Evolutionary conservation across 2,113 vertebrate genomes (phyloP), one percentile per base, ranked within the genome.

Genomic region (Rafetus swinhoei): DNA sequence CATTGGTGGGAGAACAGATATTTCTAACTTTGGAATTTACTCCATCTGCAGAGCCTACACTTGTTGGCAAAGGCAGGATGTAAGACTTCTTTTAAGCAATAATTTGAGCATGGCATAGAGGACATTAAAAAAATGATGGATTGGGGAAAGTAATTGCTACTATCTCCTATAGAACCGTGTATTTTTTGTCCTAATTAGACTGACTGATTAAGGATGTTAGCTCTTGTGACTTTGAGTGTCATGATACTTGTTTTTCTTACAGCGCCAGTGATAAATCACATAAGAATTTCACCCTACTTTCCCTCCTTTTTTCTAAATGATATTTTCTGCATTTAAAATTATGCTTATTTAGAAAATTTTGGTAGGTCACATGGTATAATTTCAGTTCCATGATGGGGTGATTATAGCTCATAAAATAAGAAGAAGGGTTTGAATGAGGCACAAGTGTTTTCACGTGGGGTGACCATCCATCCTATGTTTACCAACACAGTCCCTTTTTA

Each of bases 81-180:
- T 91, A 91, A 95, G 65, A 72, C 4, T 86, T 24, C 95, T 88
- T 91, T 83, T 39, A 74, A 72, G 60, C n/a, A 95, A 45, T 85
- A 94, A 95, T 93, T 84, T 95, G 69, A 92, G 74, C 59, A 29
- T 83, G 18, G 29, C 92, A 83, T 88, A 69, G 85, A 93, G 94
- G 11, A 27, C 86, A 95, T 62, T 88, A 24, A 6, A 29, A 29
- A 90, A 88, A 50, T 83, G 69, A 88, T 86, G 92, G 79, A 93
- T 65, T 81, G 7, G 25, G 5, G 25, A 85, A 56, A 91, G 11
- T 87, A 92, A 95, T 88, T 72, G 9, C 65, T 76, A 2, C 39
- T 77, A 7, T 86, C 45, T 90, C 32, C 87, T 81, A 1, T 54
- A 19, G 89, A 16, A 90, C 59, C 13, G 59, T 4, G 2, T 60